Conservation (phyloP, 2,888 invertebrate genomes). For the Xylota segnis region DNA sequence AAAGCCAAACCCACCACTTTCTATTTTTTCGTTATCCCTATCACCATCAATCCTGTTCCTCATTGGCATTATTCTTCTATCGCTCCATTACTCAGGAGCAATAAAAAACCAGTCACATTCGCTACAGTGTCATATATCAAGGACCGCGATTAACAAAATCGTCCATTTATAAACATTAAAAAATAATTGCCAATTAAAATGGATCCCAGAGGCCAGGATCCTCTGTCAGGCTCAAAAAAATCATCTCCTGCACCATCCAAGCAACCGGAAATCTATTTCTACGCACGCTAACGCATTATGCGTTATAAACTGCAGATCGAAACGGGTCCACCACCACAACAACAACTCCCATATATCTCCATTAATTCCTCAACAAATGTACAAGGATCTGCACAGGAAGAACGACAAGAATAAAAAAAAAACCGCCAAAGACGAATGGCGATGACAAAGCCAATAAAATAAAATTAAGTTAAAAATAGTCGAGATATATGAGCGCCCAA, state of each 20-base stretch:
- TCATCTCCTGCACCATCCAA: constrained; percentile 28
- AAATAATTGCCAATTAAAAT: constrained; percentile 77
- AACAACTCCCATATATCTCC: constrained; percentile 73
- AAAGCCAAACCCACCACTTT: neutral
- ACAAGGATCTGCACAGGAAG: constrained; percentile 37
- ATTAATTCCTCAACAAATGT: constrained; percentile 65
- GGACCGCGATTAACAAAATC: constrained; percentile 74
- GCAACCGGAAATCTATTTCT: constrained; percentile 71
- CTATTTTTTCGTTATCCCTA: neutral
- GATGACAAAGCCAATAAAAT: constrained; percentile 82
- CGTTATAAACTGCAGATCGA: constrained; percentile 62
- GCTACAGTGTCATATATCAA: constrained; percentile 70
- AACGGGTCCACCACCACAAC: constrained; percentile 28
- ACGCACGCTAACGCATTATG: constrained; percentile 71
- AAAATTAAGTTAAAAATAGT: constrained; percentile 84
- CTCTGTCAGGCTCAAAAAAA: constrained; percentile 2
- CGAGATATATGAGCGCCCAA: constrained; percentile 80
- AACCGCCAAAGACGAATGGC: constrained; percentile 67
- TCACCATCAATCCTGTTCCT: constrained; percentile 58
- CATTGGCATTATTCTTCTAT: constrained; percentile 69
- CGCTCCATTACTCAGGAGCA: constrained; percentile 70
- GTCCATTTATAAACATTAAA: constrained; percentile 77
- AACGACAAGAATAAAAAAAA: constrained; percentile 10
- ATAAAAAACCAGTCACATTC: constrained; percentile 73
- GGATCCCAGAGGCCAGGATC: constrained; percentile 64